phyloP scores from a whole-genome alignment of 2,888 invertebrate species.

The Cephus spinipes region DNA sequence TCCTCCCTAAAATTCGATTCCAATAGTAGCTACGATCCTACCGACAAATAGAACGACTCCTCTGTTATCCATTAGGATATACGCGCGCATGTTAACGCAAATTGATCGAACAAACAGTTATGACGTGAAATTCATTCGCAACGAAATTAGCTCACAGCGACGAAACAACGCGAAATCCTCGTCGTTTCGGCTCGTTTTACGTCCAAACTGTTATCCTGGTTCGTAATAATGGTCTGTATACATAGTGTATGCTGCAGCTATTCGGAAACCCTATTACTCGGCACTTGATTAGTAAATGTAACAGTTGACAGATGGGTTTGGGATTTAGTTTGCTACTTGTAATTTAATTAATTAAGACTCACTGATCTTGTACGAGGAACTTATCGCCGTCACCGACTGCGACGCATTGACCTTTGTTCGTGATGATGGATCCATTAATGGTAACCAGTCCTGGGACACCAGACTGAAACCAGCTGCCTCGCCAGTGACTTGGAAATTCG shows the following conservation, averaged over 20 bases:
- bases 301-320: neutral
- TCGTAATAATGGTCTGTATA: neutral
- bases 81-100: neutral
- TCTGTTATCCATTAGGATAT: neutral
- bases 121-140: neutral
- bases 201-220: neutral
- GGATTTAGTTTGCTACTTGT: slow-evolving; percentile 9
- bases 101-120: neutral
- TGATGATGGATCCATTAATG: slow-evolving; percentile 63
- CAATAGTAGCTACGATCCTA: neutral
- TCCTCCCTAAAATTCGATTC: neutral
- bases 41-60: too few species aligned
- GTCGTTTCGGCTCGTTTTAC: neutral
- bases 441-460: slow-evolving; percentile 62
- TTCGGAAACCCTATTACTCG: neutral
- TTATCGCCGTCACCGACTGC: slow-evolving; percentile 63
- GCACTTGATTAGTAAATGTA: neutral
- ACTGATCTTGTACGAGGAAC: slow-evolving; percentile 64
- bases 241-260: neutral
- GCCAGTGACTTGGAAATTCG: slow-evolving; percentile 63
- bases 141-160: neutral
- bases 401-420: slow-evolving; percentile 65
- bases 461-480: slow-evolving; percentile 67
- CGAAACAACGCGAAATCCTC: neutral
- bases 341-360: slow-evolving; percentile 47